Evolutionary conservation across 2,888 invertebrate species (phyloP), one percentile per base, ranked within the genome.

Genomic region (Microctonus brassicae): DNA sequence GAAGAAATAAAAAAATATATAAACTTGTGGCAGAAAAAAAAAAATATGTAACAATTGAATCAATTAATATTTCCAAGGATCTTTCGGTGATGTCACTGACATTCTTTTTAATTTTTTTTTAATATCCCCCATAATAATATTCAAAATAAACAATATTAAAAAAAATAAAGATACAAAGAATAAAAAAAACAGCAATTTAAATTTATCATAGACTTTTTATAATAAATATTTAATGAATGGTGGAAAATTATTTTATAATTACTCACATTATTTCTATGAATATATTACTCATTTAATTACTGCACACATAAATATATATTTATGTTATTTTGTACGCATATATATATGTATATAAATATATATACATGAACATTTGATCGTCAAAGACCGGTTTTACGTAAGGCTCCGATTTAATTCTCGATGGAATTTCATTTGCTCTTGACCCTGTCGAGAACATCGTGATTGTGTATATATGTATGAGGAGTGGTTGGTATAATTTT

Each of bases 381-480:
- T 42, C 39, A 39, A 22, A 61, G 66, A 66, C 65, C 66, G 61
- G 66, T 70, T 70, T 70, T 70, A 66, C 33, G 66, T 70, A 61
- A 66, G 29, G 13, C 22, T 20, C 60, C 58, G 53, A 66, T 70
- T 65, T 66, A 61, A 66, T 70, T 52, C 61, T 20, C 55, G 66
- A 33, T 66, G 70, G 66, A 66, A 70, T 70, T 70, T 61, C 65
- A 66, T 66, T 20, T 17, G 70, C 26, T 70, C 70, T 70, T 70
- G 70, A 70, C 66, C 66, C 66, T 70, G 61, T 61, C 11, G 36
- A 26, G 66, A 55, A 47, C 26, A 61, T 52, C 34, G 34, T 69
- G 57, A 63, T 68, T 68, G 55, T 42, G 7, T 36, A 36, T 36
- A 36, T 36, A 17, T 47, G 17, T 42, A 63, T 47, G 63, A 42